A percentile compares a stretch with the other conserved stretches of the same genome.
Evolutionary conservation across 2,888 invertebrate species (phyloP).

Genomic region (Nephrotoma flavescens): DNA sequence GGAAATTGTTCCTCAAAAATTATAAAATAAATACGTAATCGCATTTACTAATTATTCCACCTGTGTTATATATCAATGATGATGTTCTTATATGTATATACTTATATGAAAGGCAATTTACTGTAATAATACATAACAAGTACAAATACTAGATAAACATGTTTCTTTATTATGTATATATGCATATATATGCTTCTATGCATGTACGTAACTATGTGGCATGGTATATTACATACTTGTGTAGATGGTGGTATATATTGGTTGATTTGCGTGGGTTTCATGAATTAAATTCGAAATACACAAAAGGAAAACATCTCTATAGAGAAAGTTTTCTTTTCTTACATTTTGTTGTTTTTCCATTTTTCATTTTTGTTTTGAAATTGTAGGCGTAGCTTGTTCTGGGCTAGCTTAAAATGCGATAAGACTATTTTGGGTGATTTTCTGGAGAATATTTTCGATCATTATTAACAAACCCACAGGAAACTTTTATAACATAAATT

Average conservation of each 20-base stretch:
- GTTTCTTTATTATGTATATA: not conserved
- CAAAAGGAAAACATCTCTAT: not conserved
- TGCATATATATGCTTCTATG: not conserved
- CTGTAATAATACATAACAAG: not conserved
- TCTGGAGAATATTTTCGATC: not conserved
- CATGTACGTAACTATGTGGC: not conserved
- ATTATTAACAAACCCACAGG: not conserved
- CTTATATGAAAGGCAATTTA: too few relatives aligned
- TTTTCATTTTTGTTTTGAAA: not conserved
- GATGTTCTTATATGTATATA: not conserved
- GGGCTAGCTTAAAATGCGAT: constrained; percentile 4
- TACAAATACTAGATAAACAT: not conserved
- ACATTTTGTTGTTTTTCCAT: not conserved
- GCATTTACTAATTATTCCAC: not conserved
- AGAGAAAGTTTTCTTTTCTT: not conserved
- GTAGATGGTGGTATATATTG: not conserved
- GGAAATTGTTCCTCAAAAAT: not conserved
- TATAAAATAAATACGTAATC: not conserved
- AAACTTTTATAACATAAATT: not conserved
- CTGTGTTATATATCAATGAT: not conserved
- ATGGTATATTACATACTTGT: not conserved
- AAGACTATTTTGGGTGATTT: not conserved
- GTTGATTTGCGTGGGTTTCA: not conserved
- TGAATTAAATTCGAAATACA: not conserved
- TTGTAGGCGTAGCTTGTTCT: constrained; percentile 9